Conservation (phyloP, 1,140 invertebrate species). For the Stegodyphus mimosarum region DNA sequence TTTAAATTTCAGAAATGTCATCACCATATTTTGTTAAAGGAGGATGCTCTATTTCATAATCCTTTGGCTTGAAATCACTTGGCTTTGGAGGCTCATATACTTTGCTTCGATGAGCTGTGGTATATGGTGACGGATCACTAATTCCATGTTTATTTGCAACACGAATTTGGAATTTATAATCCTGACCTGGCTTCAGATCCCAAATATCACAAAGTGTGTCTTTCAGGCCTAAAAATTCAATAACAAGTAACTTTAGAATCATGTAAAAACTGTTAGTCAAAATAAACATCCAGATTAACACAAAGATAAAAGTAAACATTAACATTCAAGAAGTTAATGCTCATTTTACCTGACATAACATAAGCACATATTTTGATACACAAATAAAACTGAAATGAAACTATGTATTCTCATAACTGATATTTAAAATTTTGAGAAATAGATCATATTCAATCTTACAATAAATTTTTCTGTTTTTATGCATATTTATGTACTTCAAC, state of each 20-base stretch:
- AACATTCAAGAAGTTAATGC: too few relatives aligned
- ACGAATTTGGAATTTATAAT: conserved; percentile 92
- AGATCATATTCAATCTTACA: too few relatives aligned
- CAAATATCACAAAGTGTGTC: conserved; percentile 86
- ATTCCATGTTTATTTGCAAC: conserved; percentile 97
- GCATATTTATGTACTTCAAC: too few relatives aligned
- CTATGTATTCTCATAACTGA: too few relatives aligned
- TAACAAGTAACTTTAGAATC: background rate
- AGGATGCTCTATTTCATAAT: conserved; percentile 88
- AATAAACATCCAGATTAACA: too few relatives aligned
- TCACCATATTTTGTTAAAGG: conserved; percentile 79
- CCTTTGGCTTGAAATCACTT: conserved; percentile 72
- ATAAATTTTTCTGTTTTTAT: too few relatives aligned
- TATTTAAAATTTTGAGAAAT: too few relatives aligned
- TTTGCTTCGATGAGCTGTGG: conserved; percentile 82
- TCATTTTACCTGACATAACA: too few relatives aligned
- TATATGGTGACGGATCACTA: conserved; percentile 92
- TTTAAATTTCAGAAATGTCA: background rate
- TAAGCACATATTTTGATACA: too few relatives aligned
- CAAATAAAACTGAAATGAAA: too few relatives aligned
- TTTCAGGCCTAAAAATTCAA: conserved; percentile 74
- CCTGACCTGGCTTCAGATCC: conserved; percentile 84
- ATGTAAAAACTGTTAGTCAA: background rate
- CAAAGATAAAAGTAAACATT: too few relatives aligned
- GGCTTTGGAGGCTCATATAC: conserved; percentile 80